These are phyloP conservation scores for Ahaetulla prasina DNA, from an alignment of 2,113 vertebrate genomes.

Conservation along the genomic window DNA sequence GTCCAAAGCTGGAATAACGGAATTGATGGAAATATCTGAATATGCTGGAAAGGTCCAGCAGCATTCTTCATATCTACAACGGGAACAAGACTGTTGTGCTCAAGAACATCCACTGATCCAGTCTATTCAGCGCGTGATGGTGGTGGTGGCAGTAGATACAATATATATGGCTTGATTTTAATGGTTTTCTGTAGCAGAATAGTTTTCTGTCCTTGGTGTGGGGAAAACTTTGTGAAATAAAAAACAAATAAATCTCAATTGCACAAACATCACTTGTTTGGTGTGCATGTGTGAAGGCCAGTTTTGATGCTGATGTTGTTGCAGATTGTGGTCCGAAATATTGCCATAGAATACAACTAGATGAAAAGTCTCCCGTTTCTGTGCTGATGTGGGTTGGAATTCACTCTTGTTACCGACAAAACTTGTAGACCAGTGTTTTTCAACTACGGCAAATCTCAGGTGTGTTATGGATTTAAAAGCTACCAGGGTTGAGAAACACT, in stretches of 20 bases:
- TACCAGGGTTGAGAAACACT: too few species aligned
- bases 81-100: not conserved
- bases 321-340: not conserved
- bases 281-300: not conserved
- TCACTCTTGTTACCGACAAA: not conserved
- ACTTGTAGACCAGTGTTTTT: not conserved
- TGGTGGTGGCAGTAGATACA: not conserved
- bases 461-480: too few species aligned
- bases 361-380: not conserved
- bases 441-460: too few species aligned
- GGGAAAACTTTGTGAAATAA: not conserved
- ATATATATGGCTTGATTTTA: not conserved
- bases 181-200: not conserved
- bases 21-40: not conserved
- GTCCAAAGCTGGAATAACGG: not conserved
- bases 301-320: not conserved
- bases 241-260: not conserved
- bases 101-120: not conserved
- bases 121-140: not conserved
- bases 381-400: not conserved
- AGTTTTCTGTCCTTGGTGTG: not conserved
- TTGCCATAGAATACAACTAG: not conserved
- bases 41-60: not conserved
- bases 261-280: not conserved
- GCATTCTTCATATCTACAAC: not conserved